phyloP scores from a whole-genome alignment of 2,888 invertebrate genomes.

The Ectropis crepuscularia region DNA sequence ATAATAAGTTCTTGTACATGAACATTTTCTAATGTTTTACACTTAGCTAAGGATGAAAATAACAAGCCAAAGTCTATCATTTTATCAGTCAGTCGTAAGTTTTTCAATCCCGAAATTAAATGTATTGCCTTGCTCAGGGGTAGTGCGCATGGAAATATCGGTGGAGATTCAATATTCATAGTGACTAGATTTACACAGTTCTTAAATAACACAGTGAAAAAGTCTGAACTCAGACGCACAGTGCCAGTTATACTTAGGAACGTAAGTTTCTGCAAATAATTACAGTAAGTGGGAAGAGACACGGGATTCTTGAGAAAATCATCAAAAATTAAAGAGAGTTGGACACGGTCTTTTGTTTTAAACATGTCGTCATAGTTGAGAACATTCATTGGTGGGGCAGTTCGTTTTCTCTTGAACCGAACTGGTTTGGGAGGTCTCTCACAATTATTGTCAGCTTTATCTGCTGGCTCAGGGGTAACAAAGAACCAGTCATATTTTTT shows the following conservation, averaged over 20 bases:
- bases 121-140: constrained; percentile 56
- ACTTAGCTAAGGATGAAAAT: constrained; percentile 61
- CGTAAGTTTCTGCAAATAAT: constrained; percentile 67
- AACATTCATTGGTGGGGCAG: constrained; percentile 45
- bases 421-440: constrained; percentile 20
- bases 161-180: constrained; percentile 56
- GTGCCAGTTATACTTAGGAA: constrained; percentile 63
- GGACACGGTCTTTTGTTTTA: constrained; percentile 48
- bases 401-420: constrained; percentile 47
- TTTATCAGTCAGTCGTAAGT: constrained; percentile 63
- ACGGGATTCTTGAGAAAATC: constrained; percentile 48
- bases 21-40: constrained; percentile 67
- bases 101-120: constrained; percentile 59
- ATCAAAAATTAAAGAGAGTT: constrained; percentile 57
- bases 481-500: constrained; percentile 56
- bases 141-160: constrained; percentile 48
- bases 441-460: constrained; percentile 25
- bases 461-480: constrained; percentile 42
- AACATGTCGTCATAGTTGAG: constrained; percentile 65
- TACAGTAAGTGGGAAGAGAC: constrained; percentile 48
- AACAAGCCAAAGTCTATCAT: constrained; percentile 59
- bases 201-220: constrained; percentile 67
- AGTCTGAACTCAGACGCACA: constrained; percentile 56
- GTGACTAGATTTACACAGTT: constrained; percentile 63
- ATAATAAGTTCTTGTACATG: constrained; percentile 55